Evolutionary conservation across 2,113 vertebrate species (phyloP).

Genomic region (Myotis brandtii): DNA sequence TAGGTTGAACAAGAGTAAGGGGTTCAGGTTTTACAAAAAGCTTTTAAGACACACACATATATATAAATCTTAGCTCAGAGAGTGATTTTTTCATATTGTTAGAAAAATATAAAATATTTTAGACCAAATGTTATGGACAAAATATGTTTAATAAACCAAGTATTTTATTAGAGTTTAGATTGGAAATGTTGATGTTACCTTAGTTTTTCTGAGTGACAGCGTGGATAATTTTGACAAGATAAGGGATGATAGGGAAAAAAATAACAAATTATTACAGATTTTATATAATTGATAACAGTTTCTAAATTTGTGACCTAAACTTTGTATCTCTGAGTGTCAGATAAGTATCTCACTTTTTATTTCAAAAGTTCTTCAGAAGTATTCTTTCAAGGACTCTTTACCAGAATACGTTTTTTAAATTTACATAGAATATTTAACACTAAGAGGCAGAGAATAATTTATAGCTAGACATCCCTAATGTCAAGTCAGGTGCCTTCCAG

Average conservation of each 20-base stretch:
- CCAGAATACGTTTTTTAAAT: slow-evolving; percentile 51
- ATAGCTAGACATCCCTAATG: slow-evolving; percentile 58
- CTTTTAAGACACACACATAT: neutral
- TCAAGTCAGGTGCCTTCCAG: slow-evolving; percentile 62
- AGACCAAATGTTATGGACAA: slow-evolving; percentile 2
- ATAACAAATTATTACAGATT: slow-evolving; percentile 75
- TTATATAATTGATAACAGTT: slow-evolving; percentile 57
- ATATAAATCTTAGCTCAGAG: neutral
- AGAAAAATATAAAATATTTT: neutral
- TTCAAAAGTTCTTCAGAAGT: slow-evolving; percentile 55
- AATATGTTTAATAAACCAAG: slow-evolving; percentile 39
- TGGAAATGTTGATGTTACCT: slow-evolving; percentile 54
- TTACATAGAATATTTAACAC: neutral
- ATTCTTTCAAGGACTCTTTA: slow-evolving; percentile 49
- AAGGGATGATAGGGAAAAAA: slow-evolving; percentile 64
- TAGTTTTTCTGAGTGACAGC: slow-evolving; percentile 61
- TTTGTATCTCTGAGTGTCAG: neutral
- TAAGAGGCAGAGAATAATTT: slow-evolving; percentile 70
- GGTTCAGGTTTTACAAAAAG: neutral
- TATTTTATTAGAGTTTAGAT: slow-evolving; percentile 62
- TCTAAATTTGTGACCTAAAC: slow-evolving; percentile 44
- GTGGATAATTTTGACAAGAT: slow-evolving; percentile 71
- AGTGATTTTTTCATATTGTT: slow-evolving; percentile 6
- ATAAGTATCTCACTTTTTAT: neutral
- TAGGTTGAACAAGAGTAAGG: neutral